Evolutionary conservation across 2,113 vertebrate species (phyloP).

Genomic region (Mastomys coucha): DNA sequence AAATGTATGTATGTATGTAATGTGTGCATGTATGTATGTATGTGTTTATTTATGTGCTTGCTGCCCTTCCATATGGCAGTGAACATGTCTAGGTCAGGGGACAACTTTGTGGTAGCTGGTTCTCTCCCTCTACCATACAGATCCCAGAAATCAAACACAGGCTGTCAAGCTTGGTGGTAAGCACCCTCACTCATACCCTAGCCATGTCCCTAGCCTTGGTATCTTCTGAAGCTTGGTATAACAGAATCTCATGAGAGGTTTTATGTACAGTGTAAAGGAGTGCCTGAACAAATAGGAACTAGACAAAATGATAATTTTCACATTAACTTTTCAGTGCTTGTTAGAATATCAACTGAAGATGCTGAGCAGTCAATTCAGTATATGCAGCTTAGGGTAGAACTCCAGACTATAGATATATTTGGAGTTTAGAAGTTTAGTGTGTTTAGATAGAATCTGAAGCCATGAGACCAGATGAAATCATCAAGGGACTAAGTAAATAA

Average conservation of each 20-base stretch:
- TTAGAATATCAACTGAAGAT: slow-evolving; percentile 26
- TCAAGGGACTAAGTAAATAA: not conserved
- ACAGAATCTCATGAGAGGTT: not conserved
- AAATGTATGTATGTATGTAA: no score
- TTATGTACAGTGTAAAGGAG: not conserved
- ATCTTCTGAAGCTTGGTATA: slow-evolving; percentile 5
- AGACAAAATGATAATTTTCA: not conserved
- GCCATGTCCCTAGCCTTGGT: not conserved
- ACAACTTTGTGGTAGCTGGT: not conserved
- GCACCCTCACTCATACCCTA: not conserved
- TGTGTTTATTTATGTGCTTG: not conserved
- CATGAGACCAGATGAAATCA: not conserved
- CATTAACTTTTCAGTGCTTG: not conserved
- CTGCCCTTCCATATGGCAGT: not conserved
- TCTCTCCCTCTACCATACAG: not conserved
- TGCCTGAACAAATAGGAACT: slow-evolving; percentile 8
- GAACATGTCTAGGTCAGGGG: no score
- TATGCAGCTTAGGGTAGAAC: not conserved
- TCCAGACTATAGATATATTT: slow-evolving; percentile 44
- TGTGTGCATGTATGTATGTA: no score
- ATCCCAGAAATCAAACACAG: not conserved
- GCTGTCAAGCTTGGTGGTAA: not conserved
- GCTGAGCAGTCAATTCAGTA: not conserved
- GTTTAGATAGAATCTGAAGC: slow-evolving; percentile 26
- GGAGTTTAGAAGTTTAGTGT: slow-evolving; percentile 23